Percentiles rank a stretch among this genome's conserved stretches.
Conservation (phyloP, 2,113 vertebrate species). For the Pangasianodon hypophthalmus region DNA sequence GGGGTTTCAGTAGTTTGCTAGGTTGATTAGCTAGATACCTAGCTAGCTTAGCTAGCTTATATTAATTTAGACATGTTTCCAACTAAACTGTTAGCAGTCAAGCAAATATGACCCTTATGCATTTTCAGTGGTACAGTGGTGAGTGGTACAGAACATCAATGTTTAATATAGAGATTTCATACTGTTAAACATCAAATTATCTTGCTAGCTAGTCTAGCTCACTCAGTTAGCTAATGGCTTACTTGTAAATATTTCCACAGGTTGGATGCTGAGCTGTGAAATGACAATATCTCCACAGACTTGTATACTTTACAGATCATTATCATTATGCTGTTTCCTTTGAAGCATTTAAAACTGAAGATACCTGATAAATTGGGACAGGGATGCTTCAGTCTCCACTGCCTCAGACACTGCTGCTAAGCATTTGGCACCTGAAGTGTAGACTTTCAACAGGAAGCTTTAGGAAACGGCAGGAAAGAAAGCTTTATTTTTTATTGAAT, state of each 20-base stretch:
- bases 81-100: background rate
- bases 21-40: background rate
- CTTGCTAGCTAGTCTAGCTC: background rate
- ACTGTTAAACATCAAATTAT: background rate
- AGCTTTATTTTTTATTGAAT: background rate
- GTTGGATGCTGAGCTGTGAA: background rate
- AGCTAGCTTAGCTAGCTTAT: background rate
- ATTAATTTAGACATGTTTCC: background rate
- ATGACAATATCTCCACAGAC: background rate
- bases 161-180: background rate
- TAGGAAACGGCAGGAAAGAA: too few relatives aligned
- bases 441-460: background rate
- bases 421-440: background rate
- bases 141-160: background rate
- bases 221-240: background rate
- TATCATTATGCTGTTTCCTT: background rate
- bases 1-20: background rate
- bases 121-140: background rate
- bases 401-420: background rate
- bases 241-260: background rate
- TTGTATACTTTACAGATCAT: background rate
- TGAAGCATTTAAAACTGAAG: background rate
- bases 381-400: background rate
- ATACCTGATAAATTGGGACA: background rate
- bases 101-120: background rate